Conservation (phyloP, 2,888 invertebrate genomes). For the Nasonovia ribisnigri region DNA sequence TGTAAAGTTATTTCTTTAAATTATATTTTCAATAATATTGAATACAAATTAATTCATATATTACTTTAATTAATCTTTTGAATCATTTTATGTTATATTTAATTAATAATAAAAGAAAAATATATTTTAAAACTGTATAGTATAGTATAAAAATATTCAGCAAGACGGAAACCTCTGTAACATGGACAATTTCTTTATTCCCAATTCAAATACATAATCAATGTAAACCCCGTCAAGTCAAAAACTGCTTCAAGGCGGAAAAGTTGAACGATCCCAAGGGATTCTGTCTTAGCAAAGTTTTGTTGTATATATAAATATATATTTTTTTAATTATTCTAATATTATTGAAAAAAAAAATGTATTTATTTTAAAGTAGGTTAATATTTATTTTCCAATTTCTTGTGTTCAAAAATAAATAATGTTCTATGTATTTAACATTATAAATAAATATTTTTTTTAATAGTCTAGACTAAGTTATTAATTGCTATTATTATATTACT, state of each 20-base stretch:
- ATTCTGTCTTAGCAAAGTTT: no score
- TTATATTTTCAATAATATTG: background rate
- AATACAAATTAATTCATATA: background rate
- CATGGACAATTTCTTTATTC: no score
- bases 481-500: background rate
- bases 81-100: background rate
- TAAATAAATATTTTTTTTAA: background rate
- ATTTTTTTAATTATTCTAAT: background rate
- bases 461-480: background rate
- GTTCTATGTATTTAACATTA: background rate
- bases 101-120: background rate
- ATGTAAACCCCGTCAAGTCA: no score
- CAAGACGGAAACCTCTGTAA: no score
- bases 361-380: background rate
- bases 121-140: background rate
- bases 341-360: background rate
- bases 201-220: no score
- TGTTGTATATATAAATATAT: background rate
- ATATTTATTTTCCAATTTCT: background rate
- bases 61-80: background rate
- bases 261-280: no score
- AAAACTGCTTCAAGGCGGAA: no score
- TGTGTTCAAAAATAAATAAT: conserved; percentile 7
- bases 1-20: background rate
- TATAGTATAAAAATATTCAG: background rate